Evolutionary conservation across 2,113 vertebrate genomes (phyloP), one percentile per base, ranked within the genome.

Genomic region (Progne subis): DNA sequence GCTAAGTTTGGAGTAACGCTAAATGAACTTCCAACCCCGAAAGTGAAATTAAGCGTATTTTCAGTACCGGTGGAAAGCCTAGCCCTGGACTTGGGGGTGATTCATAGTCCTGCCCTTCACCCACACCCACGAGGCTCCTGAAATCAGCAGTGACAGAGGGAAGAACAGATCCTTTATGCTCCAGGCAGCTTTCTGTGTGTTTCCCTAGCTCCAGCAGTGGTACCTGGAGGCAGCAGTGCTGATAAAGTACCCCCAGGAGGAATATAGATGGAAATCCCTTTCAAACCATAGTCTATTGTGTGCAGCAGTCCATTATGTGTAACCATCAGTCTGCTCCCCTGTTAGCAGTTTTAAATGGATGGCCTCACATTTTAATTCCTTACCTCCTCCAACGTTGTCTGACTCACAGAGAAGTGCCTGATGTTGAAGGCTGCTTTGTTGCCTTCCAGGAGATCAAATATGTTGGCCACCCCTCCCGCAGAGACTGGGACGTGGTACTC

Each of bases 321-420:
- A 82, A 46, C 86, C 70, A 91, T 81, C 82, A 91, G 65, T 31
- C 89, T 90, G 67, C 67, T 95, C 90, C 74, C 78, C 81, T 77
- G 65, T 78, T 93, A 90, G 69, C 55, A 64, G 63, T 81, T 81
- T 77, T 43, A 88, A 95, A 93, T 74, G 88, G 57, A 85, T 86
- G 77, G 92, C 61, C 91, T 84, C 68, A 49, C 65, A 82, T 78
- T 88, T 81, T 37, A 82, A 76, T 72, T 92, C 78, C 98, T 98
- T 98, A 99, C 99, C 99, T 99, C 99, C 97, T 99, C 99, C 95
- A 99, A 94, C 4, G 99, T 99, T 24, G 99, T 99, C 96, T 99
- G 99, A 96, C 99, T 99, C 97, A 99, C 99, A 67, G 99, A 98
- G 97, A 99, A 99, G 97, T 99, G 98, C 92, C 99, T 99, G 98